Conservation (phyloP, 2,797 vertebrate genomes). For the Manis crassicaudata region DNA sequence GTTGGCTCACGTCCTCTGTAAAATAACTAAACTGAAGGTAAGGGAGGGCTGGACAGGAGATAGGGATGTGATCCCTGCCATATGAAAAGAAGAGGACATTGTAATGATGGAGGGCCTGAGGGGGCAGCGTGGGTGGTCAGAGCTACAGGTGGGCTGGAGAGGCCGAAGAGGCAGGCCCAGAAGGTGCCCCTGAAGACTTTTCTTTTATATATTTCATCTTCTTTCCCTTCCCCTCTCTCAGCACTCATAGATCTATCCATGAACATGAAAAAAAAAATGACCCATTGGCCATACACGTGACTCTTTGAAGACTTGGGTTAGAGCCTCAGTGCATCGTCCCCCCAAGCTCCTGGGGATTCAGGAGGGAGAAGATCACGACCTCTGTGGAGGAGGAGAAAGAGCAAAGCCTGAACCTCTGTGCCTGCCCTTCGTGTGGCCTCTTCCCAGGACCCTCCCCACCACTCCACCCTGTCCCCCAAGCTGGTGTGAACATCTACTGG, state of each 20-base stretch:
- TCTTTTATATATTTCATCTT: background rate
- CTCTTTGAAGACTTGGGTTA: background rate
- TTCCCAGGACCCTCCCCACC: background rate
- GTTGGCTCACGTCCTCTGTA: background rate
- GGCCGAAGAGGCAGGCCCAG: background rate
- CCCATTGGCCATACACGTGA: background rate
- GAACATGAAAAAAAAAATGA: background rate
- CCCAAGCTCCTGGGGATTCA: background rate
- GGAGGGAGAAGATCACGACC: accelerated
- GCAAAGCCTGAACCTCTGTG: background rate
- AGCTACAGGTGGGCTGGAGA: background rate
- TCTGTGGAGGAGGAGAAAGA: background rate
- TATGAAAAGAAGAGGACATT: background rate
- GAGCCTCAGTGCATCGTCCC: background rate
- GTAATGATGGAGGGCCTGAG: background rate
- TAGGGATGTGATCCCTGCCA: accelerated
- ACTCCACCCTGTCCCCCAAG: background rate
- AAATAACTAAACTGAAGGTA: background rate
- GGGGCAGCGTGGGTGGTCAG: background rate
- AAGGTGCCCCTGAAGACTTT: background rate
- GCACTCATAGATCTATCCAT: background rate
- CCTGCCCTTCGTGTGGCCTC: background rate
- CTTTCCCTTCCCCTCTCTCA: background rate
- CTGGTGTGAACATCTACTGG: background rate
- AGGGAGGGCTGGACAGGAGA: background rate